Conservation (phyloP, 37 sponge, comb jelly and placozoan genomes). For the Halisarca cf. caerulea region DNA sequence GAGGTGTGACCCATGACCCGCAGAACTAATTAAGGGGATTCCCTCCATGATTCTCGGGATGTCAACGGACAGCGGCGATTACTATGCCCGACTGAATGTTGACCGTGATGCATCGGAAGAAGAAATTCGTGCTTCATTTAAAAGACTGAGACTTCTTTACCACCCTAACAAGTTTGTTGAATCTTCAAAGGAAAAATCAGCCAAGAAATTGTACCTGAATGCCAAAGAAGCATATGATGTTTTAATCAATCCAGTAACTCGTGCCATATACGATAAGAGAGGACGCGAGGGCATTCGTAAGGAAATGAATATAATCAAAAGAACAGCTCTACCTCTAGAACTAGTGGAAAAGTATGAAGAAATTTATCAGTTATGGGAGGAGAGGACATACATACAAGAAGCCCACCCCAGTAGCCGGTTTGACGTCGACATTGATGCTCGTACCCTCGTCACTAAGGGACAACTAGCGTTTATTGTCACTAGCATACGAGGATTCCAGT, state of each 20-base stretch:
- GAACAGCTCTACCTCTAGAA: slow-evolving; percentile 69
- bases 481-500: slow-evolving; percentile 36
- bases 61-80: slow-evolving; percentile 56
- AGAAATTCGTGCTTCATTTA: slow-evolving; percentile 80
- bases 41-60: neutral
- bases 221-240: slow-evolving; percentile 91
- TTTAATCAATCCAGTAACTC: slow-evolving; percentile 75
- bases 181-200: slow-evolving; percentile 46
- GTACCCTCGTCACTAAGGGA: slow-evolving; percentile 35
- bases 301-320: slow-evolving; percentile 65
- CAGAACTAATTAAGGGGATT: neutral
- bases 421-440: slow-evolving; percentile 60
- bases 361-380: slow-evolving; percentile 69
- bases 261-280: slow-evolving; percentile 85
- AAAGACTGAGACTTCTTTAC: slow-evolving; percentile 80
- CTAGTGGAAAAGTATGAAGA: slow-evolving; percentile 81
- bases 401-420: slow-evolving; percentile 54
- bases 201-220: slow-evolving; percentile 55
- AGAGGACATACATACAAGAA: slow-evolving; percentile 73
- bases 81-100: slow-evolving; percentile 85
- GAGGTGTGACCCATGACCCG: neutral
- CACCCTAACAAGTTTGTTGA: slow-evolving; percentile 87
- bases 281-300: slow-evolving; percentile 82
- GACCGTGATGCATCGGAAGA: slow-evolving; percentile 67
- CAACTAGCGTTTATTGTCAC: slow-evolving; percentile 20